Conservation (phyloP, 1,140 invertebrate species). For the Helicoverpa zea region DNA sequence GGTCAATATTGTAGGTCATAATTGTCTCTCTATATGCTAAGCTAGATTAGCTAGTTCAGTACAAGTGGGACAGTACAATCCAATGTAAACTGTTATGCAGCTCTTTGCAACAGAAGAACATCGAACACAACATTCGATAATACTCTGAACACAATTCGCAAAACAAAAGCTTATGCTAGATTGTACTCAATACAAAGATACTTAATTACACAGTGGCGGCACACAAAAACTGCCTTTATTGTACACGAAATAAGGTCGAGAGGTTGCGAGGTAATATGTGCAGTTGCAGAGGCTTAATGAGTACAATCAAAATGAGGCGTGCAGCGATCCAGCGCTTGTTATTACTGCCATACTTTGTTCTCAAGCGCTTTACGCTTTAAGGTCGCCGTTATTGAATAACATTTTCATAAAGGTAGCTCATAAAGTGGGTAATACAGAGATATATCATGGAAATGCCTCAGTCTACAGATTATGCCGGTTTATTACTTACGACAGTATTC, state of each 20-base stretch:
- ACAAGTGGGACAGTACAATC: neutral
- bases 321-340: slow-evolving; percentile 40
- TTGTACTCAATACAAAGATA: slow-evolving; percentile 45
- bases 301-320: slow-evolving; percentile 48
- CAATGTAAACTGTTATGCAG: neutral
- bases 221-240: slow-evolving; percentile 44
- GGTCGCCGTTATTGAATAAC: slow-evolving; percentile 40
- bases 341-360: slow-evolving; percentile 43
- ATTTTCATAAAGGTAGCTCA: slow-evolving; percentile 40
- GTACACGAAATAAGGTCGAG: slow-evolving; percentile 43
- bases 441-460: slow-evolving; percentile 20
- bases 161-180: slow-evolving; percentile 42
- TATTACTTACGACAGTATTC: slow-evolving; percentile 13
- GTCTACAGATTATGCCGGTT: slow-evolving; percentile 28
- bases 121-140: slow-evolving; percentile 24
- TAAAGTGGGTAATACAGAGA: slow-evolving; percentile 33
- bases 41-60: too few relatives aligned
- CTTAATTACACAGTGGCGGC: slow-evolving; percentile 42
- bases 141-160: slow-evolving; percentile 30
- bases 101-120: slow-evolving; percentile 7
- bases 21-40: too few relatives aligned
- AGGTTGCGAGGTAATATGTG: slow-evolving; percentile 36
- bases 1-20: too few relatives aligned
- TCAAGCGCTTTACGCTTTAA: slow-evolving; percentile 32
- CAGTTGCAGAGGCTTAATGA: slow-evolving; percentile 49